Evolutionary conservation across 2,888 invertebrate species (phyloP), one percentile per base, ranked within the genome.

Genomic region (Melangyna quadrimaculata): DNA sequence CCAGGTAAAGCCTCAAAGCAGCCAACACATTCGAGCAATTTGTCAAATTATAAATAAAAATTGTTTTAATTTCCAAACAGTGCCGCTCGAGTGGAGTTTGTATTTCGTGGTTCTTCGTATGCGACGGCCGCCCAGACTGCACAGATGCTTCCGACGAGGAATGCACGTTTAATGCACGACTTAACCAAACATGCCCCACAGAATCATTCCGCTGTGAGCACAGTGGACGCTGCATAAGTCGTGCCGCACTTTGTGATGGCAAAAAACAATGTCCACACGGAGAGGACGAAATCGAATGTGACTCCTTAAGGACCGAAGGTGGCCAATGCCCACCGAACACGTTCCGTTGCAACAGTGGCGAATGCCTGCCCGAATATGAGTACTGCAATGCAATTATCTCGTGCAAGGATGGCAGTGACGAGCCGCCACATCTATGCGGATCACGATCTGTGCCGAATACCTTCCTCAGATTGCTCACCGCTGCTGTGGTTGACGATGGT

Each of bases 31-130:
- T 57, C 24, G 35, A 22, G 45, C 59, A 51, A 77, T 82, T 83
- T 77, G 72, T 77, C 81, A 83, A 79, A 87, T 77, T 78, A 73
- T 69, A 77, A 75, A 63, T 81, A 84, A 75, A 87, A 75, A 87
- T 79, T 27, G 55, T 74, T 81, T 82, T 82, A 78, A 86, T 87
- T 71, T 51, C 71, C 69, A 92, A 93, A 71, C 93, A 98, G 95
- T 98, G 98, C 90, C 95, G 95, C 35, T 96, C 96, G 70, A 95
- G 95, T 69, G 98, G 98, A 1, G 94, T 94, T 14, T 98, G 98
- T 91, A 96, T 98, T 90, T 97, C 97, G 89, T 97, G 97, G 97
- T 97, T 97, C 93, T 97, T 97, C 92, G 96, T 98, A 5, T 98
- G 98, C 91, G 97, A 98, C 91, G 91, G 92, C 14, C 94, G 96